Base-by-base conservation (phyloP, 2,888 invertebrate genomes). In the Metopia argyrocephala region DNA sequence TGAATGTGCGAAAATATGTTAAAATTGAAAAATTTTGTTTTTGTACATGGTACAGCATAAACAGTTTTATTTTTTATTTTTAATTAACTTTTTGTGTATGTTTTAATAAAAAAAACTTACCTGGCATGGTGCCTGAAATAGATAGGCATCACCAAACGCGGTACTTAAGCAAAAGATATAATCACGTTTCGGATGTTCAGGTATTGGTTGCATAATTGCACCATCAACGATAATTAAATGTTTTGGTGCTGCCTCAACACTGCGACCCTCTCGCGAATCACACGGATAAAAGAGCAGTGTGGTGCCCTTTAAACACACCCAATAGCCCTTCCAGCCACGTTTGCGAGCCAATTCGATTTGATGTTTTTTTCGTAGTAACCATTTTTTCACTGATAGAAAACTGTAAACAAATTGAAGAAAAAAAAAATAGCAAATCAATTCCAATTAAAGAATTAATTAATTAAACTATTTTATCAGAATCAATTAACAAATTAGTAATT, bases 161-260 rank as follows among this genome's bases (percentile, higher is more conserved):
- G 98, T 98, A 92, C 98, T 98, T 87, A 99, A 93, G 90, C 98
- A 98, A 92, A 99, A 98, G 91, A 99, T 98, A 91, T 97, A 96
- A 91, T 98, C 98, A 86, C 98, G 93, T 91, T 98, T 98, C 20
- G 98, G 98, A 91, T 99, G 98, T 91, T 99, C 98, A n/a, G 98
- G 98, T 88, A 98, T 97, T 62, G 98, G 97, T 91, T 98, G 98
- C 95, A 98, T 97, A 91, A 99, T 97, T 86, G 97, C 97, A 76
- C 97, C 97, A 91, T 98, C 97, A 85, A 98, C 97, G 89, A 97
- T 97, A 91, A 97, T 97, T 89, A 97, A 94, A 92, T 98, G 97
- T 91, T 97, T 97, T 69, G 97, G 97, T 56, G 97, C 96, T 48
- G 97, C 96, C 90, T 97, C 97, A 82, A 97, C 96, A 46, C 96